Base-by-base conservation (phyloP, 2,888 invertebrate species). In the Synergus umbraculus region DNA sequence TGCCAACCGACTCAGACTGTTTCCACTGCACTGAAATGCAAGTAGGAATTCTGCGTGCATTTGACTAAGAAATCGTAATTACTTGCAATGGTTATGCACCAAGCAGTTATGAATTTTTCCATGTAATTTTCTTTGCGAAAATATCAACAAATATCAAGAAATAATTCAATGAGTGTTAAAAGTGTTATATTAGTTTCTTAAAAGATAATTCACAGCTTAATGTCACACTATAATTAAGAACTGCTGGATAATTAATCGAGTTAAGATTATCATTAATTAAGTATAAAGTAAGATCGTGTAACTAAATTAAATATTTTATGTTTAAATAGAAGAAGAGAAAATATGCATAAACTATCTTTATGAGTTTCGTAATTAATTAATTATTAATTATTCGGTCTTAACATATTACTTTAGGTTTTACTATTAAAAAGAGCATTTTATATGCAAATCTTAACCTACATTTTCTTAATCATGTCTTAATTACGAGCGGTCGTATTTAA, bases 301-400 rank as follows among this genome's bases (percentile, higher is more conserved):
- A 67, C 67, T n/a, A 54, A 54, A 69, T 49, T 37, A 49, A 22
- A 69, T 37, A 69, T 22, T 69, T 67, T 69, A 49, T 29, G 3
- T 13, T 15, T 49, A 69, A 69, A 54, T 8, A 4, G 7, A 9
- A 9, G 49, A 69, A 69, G 15, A 69, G 10, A 54, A 4, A 69
- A 69, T 69, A 69, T 73, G 49, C 15, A 69, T 69, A 49, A 73
- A 54, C n/a, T 37, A 37, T 37, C 69, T 73, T 73, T 49, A 73
- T 54, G 37, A 37, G 69, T n/a, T 37, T 73, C 12, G 54, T 73
- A 73, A 73, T 73, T 73, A 73, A 37, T 54, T 37, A 29, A 4
- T 37, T 7, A 54, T 73, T 37, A 54, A 54, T 18, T n/a, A 65
- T 54, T 37, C 29, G n/a, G 37, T 37, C 69, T 73, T 15, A 73